phyloP scores from a whole-genome alignment of 2,888 invertebrate genomes.

The Byasa hedistus region DNA sequence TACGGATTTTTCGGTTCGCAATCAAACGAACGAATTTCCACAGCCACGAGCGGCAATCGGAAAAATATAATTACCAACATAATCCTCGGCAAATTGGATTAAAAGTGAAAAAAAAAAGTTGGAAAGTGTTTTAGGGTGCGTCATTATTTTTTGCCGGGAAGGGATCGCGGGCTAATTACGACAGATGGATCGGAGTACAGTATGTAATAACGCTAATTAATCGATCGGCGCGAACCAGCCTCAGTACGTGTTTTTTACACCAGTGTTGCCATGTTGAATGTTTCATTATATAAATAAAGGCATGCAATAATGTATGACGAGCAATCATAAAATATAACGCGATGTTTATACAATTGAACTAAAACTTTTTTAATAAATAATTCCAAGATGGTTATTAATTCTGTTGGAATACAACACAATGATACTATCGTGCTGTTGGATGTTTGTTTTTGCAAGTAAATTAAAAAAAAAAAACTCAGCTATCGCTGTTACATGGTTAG shows the following conservation, averaged over 20 bases:
- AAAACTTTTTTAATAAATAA: too few relatives aligned
- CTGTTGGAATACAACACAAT: too few relatives aligned
- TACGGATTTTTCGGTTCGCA: slow-evolving; percentile 65
- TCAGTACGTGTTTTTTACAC: slow-evolving; percentile 53
- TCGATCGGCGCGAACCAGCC: slow-evolving; percentile 62
- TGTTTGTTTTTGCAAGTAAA: too few relatives aligned
- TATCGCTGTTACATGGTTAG: too few relatives aligned
- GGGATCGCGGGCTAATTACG: slow-evolving; percentile 75
- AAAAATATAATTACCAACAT: slow-evolving; percentile 81
- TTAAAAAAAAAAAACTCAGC: too few relatives aligned
- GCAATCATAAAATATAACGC: neutral
- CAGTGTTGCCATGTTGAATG: slow-evolving; percentile 35
- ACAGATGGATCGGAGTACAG: slow-evolving; percentile 75
- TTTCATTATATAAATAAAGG: slow-evolving; percentile 32
- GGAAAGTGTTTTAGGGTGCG: slow-evolving; percentile 78
- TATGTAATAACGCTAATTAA: slow-evolving; percentile 78
- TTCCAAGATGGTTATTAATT: too few relatives aligned
- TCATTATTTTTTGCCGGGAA: slow-evolving; percentile 77
- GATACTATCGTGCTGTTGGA: too few relatives aligned
- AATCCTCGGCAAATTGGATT: slow-evolving; percentile 81
- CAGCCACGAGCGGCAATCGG: slow-evolving; percentile 70
- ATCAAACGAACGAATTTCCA: slow-evolving; percentile 71
- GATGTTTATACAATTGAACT: too few relatives aligned
- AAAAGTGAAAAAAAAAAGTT: slow-evolving; percentile 76
- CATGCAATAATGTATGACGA: slow-evolving; percentile 15